Conservation (phyloP, 2,888 invertebrate genomes). For the Cryptus viduatorius region DNA sequence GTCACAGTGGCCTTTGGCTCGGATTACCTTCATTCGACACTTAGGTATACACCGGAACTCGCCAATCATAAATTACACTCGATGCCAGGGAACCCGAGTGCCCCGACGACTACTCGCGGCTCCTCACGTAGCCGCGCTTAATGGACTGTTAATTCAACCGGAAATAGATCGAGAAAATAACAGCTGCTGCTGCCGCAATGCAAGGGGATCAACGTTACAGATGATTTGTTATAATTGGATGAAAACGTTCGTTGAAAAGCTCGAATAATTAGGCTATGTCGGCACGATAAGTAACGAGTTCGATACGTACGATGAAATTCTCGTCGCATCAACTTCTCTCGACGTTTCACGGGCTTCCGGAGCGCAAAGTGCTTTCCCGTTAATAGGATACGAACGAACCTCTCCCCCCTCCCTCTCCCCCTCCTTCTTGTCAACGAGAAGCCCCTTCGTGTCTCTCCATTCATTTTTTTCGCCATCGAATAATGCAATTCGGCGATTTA, state of each 20-base stretch:
- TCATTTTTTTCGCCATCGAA: background rate
- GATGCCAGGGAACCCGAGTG: constrained; percentile 38
- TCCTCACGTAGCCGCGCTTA: constrained; percentile 42
- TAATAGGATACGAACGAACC: constrained; percentile 28
- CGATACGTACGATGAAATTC: background rate
- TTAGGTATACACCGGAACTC: constrained; percentile 66
- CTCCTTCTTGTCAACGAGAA: background rate
- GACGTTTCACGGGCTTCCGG: constrained; percentile 53
- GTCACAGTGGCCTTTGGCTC: constrained; percentile 39
- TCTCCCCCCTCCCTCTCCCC: background rate
- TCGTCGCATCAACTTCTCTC: background rate
- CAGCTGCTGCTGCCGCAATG: constrained; percentile 45
- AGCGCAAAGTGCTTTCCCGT: constrained; percentile 14
- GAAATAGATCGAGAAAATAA: constrained; percentile 59
- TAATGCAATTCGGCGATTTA: background rate
- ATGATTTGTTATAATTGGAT: constrained; percentile 51
- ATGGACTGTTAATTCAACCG: constrained; percentile 68
- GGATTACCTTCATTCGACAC: constrained; percentile 62
- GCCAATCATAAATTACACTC: constrained; percentile 65
- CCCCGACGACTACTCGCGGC: constrained; percentile 36
- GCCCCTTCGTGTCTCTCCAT: background rate
- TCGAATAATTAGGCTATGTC: constrained; percentile 23
- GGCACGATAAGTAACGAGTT: background rate
- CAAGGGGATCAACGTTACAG: constrained; percentile 5
- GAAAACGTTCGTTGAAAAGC: constrained; percentile 11